Evolutionary conservation across 2,888 invertebrate genomes (phyloP).

Genomic region (Sarcophaga rosellei): DNA sequence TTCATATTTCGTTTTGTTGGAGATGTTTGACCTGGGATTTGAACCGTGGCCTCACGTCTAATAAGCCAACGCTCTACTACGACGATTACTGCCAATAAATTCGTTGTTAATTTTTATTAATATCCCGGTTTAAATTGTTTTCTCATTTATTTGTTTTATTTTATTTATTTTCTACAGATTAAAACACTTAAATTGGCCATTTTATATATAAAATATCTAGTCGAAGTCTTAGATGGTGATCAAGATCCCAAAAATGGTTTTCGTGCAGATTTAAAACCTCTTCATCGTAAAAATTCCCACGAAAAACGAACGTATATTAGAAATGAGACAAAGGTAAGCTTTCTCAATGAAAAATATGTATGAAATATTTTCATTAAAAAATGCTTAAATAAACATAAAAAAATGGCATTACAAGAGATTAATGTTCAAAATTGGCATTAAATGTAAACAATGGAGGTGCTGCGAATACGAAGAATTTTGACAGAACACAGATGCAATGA

Average conservation of each 20-base stretch:
- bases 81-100: too few species aligned
- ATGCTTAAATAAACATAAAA: too few species aligned
- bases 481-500: constrained; percentile 59
- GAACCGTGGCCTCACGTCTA: too few species aligned
- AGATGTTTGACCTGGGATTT: too few species aligned
- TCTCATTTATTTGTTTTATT: too few species aligned
- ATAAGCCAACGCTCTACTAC: too few species aligned
- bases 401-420: too few species aligned
- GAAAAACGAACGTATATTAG: constrained; percentile 76
- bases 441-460: not conserved
- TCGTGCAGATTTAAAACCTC: constrained; percentile 89
- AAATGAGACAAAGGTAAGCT: constrained; percentile 76
- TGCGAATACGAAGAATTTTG: constrained; percentile 29
- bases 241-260: constrained; percentile 92
- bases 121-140: too few species aligned
- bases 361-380: too few species aligned
- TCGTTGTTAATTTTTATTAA: too few species aligned
- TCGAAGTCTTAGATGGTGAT: constrained; percentile 93
- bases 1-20: too few species aligned
- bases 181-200: constrained; percentile 96
- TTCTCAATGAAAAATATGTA: not conserved
- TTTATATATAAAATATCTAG: constrained; percentile 95
- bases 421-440: too few species aligned
- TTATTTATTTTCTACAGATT: constrained; percentile 84
- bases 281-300: constrained; percentile 79